Evolutionary conservation across 2,888 invertebrate species (phyloP).

Genomic region (Drosophila cognata): DNA sequence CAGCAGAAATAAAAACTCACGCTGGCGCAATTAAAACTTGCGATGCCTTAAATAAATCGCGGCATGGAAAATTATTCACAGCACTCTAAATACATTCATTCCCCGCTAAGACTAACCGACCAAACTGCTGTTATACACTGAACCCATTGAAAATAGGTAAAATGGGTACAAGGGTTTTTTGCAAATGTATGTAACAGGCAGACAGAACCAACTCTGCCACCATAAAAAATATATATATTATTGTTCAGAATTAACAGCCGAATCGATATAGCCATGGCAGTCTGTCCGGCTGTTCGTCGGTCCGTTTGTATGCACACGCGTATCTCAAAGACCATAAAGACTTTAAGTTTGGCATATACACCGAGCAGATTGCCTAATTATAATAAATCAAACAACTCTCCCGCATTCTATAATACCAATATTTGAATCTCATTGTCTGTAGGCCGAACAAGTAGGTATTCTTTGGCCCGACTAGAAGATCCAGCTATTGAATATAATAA

Average conservation of each 20-base stretch:
- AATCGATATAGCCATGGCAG: background rate
- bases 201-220: background rate
- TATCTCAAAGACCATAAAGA: background rate
- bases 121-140: background rate
- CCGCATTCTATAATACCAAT: background rate
- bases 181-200: background rate
- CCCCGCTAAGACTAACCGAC: background rate
- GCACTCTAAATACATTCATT: conserved; percentile 4
- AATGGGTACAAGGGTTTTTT: background rate
- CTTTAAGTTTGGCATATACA: background rate
- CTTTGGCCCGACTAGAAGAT: background rate
- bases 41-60: conserved; percentile 53
- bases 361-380: background rate
- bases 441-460: background rate
- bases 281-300: background rate
- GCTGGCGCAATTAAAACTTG: conserved; percentile 50
- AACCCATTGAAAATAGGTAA: background rate
- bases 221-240: background rate
- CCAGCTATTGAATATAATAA: background rate
- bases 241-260: too few relatives aligned
- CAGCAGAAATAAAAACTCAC: conserved; percentile 28
- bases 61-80: conserved; percentile 22
- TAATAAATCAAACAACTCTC: background rate
- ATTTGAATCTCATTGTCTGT: background rate
- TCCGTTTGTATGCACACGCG: background rate